A percentile compares a stretch with the other conserved stretches of the same genome.
Evolutionary conservation across 2,113 vertebrate species (phyloP).

Genomic region (Morone saxatilis): DNA sequence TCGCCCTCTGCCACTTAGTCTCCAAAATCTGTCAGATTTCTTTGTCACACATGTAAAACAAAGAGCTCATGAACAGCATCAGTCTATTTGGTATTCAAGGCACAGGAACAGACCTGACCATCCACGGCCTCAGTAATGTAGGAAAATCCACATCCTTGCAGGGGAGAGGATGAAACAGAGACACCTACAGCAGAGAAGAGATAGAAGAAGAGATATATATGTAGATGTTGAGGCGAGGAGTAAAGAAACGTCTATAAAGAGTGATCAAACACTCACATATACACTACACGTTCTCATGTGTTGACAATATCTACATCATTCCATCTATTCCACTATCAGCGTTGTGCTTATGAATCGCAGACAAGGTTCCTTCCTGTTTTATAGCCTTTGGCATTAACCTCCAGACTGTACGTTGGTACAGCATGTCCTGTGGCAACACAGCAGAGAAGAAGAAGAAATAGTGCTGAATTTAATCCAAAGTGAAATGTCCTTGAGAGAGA

Average conservation of each 20-base stretch:
- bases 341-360: not conserved
- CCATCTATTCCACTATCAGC: not conserved
- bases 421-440: slow-evolving; percentile 14
- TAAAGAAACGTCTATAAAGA: not conserved
- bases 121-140: not conserved
- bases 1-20: not conserved
- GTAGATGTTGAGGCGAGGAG: not conserved
- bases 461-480: slow-evolving; percentile 51
- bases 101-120: slow-evolving; percentile 13
- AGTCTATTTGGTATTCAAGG: slow-evolving; percentile 39
- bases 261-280: not conserved
- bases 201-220: not conserved
- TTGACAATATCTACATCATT: not conserved
- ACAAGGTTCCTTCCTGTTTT: slow-evolving; percentile 12
- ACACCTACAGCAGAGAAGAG: slow-evolving; percentile 16
- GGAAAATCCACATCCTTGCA: not conserved
- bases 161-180: slow-evolving; percentile 29
- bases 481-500: slow-evolving; percentile 41
- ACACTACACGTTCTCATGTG: not conserved
- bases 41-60: slow-evolving; percentile 34
- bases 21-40: slow-evolving; percentile 12
- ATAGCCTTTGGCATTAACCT: slow-evolving; percentile 2
- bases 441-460: slow-evolving; percentile 34
- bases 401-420: not conserved
- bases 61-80: slow-evolving; percentile 23